phyloP scores from a whole-genome alignment of 2,113 vertebrate genomes.

The Phalacrocorax carbo region DNA sequence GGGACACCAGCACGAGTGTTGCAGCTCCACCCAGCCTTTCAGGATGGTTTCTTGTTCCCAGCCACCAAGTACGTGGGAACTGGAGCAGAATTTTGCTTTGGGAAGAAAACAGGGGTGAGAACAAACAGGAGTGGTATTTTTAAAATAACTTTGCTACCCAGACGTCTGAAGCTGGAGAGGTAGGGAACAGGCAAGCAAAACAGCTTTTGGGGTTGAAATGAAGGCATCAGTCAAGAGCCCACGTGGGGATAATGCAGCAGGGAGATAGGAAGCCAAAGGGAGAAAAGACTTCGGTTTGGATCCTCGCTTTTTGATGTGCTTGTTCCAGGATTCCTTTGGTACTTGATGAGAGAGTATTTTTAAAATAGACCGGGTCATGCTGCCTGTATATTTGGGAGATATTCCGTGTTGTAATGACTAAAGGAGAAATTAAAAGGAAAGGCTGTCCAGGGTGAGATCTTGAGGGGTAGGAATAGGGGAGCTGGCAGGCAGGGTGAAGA shows the following conservation, averaged over 20 bases:
- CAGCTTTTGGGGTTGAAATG: background rate
- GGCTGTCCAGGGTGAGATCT: background rate
- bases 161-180: background rate
- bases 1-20: background rate
- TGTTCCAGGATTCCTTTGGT: background rate
- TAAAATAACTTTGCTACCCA: background rate
- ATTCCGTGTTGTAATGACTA: background rate
- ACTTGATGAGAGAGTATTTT: background rate
- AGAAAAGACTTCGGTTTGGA: background rate
- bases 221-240: background rate
- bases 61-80: fast-evolving
- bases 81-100: background rate
- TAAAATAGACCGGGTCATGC: background rate
- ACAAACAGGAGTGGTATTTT: background rate
- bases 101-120: background rate
- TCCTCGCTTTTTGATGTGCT: background rate
- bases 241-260: fast-evolving
- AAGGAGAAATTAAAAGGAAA: background rate
- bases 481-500: background rate
- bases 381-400: background rate
- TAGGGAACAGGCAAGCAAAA: background rate
- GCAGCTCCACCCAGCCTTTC: background rate
- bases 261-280: background rate
- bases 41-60: background rate
- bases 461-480: background rate